A percentile compares a stretch with the other conserved stretches of the same genome.
These are phyloP conservation scores for Lichenostomus cassidix DNA, from an alignment of 2,113 vertebrate species.

Conservation along the genomic window DNA sequence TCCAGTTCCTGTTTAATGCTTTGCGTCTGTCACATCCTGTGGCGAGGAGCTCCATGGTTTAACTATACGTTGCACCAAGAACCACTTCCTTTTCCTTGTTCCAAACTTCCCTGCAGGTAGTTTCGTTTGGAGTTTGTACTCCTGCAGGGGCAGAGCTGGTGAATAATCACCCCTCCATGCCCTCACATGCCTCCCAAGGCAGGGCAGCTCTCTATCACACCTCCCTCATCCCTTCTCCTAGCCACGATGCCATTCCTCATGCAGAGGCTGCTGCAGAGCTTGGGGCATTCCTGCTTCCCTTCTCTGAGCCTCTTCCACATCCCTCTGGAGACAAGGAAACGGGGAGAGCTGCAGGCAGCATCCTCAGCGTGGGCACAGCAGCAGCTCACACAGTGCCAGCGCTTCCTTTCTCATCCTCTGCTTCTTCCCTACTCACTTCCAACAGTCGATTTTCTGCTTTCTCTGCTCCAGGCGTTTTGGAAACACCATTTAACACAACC, in stretches of 20 bases:
- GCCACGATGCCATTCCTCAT: background rate
- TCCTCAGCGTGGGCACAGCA: background rate
- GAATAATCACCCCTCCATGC: background rate
- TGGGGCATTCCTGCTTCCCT: background rate
- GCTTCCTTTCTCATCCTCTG: background rate
- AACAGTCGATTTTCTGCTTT: background rate
- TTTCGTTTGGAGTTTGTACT: background rate
- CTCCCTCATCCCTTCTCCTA: background rate
- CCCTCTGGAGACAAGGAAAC: background rate
- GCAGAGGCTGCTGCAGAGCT: background rate
- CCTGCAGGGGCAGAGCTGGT: background rate
- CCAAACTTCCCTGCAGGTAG: conserved; percentile 12
- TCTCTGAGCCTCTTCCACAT: background rate
- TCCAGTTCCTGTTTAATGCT: conserved; percentile 29
- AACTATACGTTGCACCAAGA: background rate
- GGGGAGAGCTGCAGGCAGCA: background rate
- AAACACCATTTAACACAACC: background rate
- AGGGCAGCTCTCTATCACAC: background rate
- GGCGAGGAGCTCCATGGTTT: background rate
- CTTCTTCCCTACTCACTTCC: background rate
- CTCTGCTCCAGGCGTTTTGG: background rate
- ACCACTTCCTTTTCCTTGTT: conserved; percentile 36
- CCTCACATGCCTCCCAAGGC: background rate
- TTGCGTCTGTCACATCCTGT: conserved; percentile 58
- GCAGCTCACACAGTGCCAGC: accelerated